A percentile compares a stretch with the other conserved stretches of the same genome.
Conservation (phyloP, 2,113 vertebrate species). For the Cyphomyrus discorhynchus region DNA sequence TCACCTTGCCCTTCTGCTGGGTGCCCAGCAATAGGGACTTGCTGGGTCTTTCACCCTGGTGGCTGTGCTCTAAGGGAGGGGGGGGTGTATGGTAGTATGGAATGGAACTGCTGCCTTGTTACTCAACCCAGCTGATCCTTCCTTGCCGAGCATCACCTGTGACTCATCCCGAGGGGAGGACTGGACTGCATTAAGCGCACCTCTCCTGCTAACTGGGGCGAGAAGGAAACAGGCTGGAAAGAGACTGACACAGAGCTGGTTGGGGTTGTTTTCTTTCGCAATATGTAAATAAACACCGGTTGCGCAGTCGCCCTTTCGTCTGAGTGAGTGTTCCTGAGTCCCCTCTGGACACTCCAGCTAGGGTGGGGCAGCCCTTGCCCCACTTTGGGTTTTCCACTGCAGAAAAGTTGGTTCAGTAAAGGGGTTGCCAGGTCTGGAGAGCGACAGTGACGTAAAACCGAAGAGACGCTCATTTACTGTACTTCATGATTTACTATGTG, state of each 20-base stretch:
- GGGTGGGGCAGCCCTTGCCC: not conserved
- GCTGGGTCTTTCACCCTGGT: not conserved
- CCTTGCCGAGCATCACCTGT: not conserved
- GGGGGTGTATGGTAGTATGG: not conserved
- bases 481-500: not conserved
- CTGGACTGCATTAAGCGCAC: not conserved
- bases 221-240: not conserved
- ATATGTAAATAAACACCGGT: not conserved
- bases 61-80: too few relatives aligned
- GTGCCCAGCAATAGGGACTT: too few relatives aligned
- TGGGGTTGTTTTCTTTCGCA: not conserved
- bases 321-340: not conserved
- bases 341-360: not conserved
- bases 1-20: not conserved
- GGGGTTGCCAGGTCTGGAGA: not conserved
- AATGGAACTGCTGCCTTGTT: not conserved
- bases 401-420: not conserved
- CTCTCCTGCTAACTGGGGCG: too few relatives aligned
- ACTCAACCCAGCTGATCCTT: not conserved
- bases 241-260: not conserved
- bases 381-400: not conserved
- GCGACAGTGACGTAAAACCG: not conserved
- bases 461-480: not conserved
- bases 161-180: not conserved
- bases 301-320: not conserved